Conservation (phyloP, 2,113 vertebrate species). For the Phalacrocorax carbo region DNA sequence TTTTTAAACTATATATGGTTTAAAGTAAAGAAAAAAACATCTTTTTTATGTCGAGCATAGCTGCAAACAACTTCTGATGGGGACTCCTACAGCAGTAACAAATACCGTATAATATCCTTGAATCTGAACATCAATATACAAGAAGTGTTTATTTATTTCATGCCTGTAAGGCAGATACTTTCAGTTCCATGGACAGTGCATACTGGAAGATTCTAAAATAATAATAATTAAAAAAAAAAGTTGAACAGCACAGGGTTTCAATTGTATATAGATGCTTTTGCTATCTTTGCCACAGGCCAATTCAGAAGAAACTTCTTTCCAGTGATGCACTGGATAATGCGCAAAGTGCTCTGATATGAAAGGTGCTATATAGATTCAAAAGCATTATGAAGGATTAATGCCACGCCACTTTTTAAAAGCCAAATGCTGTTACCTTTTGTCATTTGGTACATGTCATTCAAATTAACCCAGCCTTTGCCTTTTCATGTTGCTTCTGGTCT, state of each 20-base stretch:
- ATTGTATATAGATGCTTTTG: not conserved
- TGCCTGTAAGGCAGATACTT: not conserved
- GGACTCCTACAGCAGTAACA: not conserved
- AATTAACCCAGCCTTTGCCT: not conserved
- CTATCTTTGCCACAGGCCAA: not conserved
- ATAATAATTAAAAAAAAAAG: not conserved
- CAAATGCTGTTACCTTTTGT: not conserved
- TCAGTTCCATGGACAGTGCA: fast-evolving
- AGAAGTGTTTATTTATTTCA: not conserved
- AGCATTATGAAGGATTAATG: not conserved
- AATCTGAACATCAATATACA: not conserved
- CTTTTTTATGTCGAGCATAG: not conserved
- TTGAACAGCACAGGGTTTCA: not conserved
- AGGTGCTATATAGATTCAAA: not conserved
- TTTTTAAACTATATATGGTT: not conserved
- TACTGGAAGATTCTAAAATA: not conserved
- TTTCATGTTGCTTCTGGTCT: not conserved
- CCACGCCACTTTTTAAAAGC: not conserved
- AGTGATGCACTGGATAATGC: not conserved
- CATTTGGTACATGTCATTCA: not conserved
- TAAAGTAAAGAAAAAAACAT: not conserved
- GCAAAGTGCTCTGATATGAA: not conserved
- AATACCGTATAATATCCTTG: not conserved
- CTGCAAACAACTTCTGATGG: not conserved
- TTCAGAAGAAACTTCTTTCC: not conserved